Conservation (phyloP, 2,113 vertebrate genomes). For the Caloenas nicobarica region DNA sequence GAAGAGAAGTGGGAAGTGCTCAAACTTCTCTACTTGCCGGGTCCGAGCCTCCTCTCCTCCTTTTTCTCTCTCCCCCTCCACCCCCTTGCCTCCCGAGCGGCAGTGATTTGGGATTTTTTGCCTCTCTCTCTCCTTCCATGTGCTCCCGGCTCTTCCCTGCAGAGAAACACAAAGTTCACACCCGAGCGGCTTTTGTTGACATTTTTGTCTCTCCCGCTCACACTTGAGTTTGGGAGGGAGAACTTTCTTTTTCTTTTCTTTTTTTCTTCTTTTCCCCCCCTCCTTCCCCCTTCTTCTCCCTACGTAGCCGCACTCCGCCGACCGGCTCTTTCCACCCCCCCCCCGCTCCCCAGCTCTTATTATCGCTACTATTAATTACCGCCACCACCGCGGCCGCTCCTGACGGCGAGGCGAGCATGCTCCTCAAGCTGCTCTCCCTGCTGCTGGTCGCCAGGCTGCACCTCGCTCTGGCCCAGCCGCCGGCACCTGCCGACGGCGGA, state of each 20-base stretch:
- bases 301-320: neutral
- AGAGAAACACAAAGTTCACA: constrained; percentile 76
- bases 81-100: neutral
- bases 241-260: neutral
- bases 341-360: constrained; percentile 2
- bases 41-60: constrained; percentile 21
- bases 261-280: accelerated
- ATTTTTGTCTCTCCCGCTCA: constrained; percentile 38
- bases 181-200: constrained; percentile 60
- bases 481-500: constrained; percentile 72
- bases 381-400: neutral
- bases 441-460: constrained; percentile 55
- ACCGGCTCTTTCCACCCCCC: neutral
- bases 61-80: neutral
- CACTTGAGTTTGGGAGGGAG: constrained; percentile 40
- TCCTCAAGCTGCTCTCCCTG: constrained; percentile 62
- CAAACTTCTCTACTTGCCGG: constrained; percentile 62
- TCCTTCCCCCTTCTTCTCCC: neutral
- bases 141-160: constrained; percentile 60
- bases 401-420: constrained; percentile 64
- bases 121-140: constrained; percentile 6
- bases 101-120: neutral
- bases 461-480: neutral
- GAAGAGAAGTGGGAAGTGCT: constrained; percentile 48
- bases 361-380: neutral